Percentiles rank a stretch among this genome's conserved stretches.
These are phyloP conservation scores for Ephialtes manifestator DNA, from an alignment of 2,888 invertebrate species.

Conservation along the genomic window DNA sequence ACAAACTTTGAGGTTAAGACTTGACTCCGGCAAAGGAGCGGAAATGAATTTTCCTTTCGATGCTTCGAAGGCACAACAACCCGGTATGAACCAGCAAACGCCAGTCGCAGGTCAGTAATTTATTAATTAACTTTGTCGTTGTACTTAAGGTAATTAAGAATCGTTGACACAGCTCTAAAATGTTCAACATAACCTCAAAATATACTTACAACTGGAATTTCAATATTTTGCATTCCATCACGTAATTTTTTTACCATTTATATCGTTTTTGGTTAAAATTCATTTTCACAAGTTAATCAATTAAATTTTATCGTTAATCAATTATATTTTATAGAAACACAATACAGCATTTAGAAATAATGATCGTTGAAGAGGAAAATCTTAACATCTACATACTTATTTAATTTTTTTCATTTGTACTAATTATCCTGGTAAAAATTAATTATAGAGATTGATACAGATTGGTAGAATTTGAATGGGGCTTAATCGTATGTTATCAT, in stretches of 20 bases:
- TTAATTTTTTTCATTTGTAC: too few species aligned
- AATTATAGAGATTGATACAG: too few species aligned
- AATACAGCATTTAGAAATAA: too few species aligned
- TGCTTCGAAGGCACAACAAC: conserved; percentile 67
- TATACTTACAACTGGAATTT: not conserved
- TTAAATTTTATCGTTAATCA: too few species aligned
- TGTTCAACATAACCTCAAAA: conserved; percentile 24
- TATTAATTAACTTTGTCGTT: conserved; percentile 10
- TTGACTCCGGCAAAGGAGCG: conserved; percentile 20
- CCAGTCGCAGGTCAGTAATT: conserved; percentile 56
- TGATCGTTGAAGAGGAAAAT: too few species aligned
- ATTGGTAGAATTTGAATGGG: too few species aligned
- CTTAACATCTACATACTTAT: too few species aligned
- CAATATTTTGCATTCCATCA: not conserved
- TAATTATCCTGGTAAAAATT: too few species aligned
- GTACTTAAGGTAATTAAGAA: not conserved
- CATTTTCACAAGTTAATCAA: too few species aligned
- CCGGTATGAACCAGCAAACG: conserved; percentile 53
- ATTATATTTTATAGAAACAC: too few species aligned
- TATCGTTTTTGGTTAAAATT: not conserved
- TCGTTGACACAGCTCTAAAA: not conserved
- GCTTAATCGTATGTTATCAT: too few species aligned
- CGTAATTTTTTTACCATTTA: not conserved
- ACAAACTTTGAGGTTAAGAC: conserved; percentile 62
- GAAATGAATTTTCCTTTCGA: conserved; percentile 76